A percentile compares a stretch with the other conserved stretches of the same genome.
phyloP scores from a whole-genome alignment of 2,797 vertebrate genomes.

The Gymnoscopelus microlampas region DNA sequence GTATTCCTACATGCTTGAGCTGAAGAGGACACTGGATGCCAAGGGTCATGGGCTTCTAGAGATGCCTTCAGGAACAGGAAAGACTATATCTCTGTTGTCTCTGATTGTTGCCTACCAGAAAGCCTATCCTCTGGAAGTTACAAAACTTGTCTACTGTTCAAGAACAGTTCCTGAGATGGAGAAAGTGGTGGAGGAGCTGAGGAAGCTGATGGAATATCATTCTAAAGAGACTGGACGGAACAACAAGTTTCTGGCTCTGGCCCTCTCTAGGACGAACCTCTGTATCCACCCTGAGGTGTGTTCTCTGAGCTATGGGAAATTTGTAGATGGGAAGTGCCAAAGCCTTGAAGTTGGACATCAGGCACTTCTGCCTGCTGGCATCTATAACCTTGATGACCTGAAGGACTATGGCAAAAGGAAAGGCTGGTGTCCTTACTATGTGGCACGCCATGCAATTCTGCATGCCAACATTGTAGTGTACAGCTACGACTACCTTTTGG shows the following conservation, averaged over 20 bases:
- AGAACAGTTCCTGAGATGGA: conserved; percentile 94
- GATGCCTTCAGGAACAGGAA: conserved; percentile 95
- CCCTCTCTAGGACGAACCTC: conserved; percentile 92
- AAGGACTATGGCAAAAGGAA: conserved; percentile 81
- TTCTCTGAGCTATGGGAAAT: conserved; percentile 88
- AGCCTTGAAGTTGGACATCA: conserved; percentile 86
- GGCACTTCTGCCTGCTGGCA: conserved; percentile 84
- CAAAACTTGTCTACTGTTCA: conserved; percentile 94
- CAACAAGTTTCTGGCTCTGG: conserved; percentile 88
- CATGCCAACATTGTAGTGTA: conserved; percentile 94
- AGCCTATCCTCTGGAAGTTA: conserved; percentile 88
- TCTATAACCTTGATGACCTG: conserved; percentile 81
- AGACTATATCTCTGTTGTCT: conserved; percentile 91
- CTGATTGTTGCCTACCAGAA: conserved; percentile 93
- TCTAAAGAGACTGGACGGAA: conserved; percentile 85
- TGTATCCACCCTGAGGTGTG: conserved; percentile 95
- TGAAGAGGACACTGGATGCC: conserved; percentile 93
- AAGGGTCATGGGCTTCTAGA: conserved; percentile 91
- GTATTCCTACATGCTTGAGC: conserved; percentile 93
- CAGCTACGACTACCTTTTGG: conserved; percentile 95
- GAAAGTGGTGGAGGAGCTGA: conserved; percentile 93
- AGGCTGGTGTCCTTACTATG: conserved; percentile 93
- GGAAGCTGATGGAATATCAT: conserved; percentile 88
- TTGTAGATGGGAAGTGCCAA: conserved; percentile 92
- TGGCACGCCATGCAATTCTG: conserved; percentile 89